Evolutionary conservation across 2,797 vertebrate genomes (phyloP).

Genomic region (Cossypha caffra): DNA sequence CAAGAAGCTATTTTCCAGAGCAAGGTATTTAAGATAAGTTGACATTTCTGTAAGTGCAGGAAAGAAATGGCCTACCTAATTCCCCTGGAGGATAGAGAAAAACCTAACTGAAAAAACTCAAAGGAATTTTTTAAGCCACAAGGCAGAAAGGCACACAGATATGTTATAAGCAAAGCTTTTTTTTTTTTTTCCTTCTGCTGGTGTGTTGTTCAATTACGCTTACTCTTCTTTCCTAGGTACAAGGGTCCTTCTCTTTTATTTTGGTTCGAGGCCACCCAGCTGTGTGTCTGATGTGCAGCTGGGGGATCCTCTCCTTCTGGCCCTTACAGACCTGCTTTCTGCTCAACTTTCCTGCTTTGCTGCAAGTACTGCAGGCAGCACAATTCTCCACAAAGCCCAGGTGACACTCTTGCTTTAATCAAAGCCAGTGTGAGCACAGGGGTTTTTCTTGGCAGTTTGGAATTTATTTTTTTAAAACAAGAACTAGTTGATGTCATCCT

Average conservation of each 20-base stretch:
- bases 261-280: background rate
- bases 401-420: background rate
- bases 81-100: background rate
- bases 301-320: background rate
- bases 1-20: background rate
- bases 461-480: background rate
- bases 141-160: background rate
- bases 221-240: background rate
- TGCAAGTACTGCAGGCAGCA: background rate
- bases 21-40: background rate
- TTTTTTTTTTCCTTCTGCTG: background rate
- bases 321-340: background rate
- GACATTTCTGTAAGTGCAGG: background rate
- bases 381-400: background rate
- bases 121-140: background rate
- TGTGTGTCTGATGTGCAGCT: background rate
- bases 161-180: background rate
- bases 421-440: background rate
- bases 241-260: background rate
- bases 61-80: background rate
- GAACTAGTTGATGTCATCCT: background rate
- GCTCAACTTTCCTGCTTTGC: background rate
- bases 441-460: background rate
- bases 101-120: background rate
- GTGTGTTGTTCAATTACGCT: background rate